These are phyloP conservation scores for Drosophila histrio DNA, from an alignment of 2,888 invertebrate species.

Conservation along the genomic window DNA sequence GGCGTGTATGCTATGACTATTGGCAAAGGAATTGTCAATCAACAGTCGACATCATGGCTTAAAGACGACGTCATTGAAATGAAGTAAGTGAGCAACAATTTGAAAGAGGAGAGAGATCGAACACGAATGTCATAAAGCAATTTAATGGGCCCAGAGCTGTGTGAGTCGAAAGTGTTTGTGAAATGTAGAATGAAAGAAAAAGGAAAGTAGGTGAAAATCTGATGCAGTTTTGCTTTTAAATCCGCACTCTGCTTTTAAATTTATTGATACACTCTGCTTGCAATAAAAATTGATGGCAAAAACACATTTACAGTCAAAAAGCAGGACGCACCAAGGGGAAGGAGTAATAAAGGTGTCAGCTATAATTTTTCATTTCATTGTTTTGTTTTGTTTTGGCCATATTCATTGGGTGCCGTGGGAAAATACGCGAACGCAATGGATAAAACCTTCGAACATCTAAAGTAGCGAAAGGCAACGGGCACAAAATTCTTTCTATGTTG, in stretches of 20 bases:
- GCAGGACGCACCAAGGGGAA: conserved; percentile 6
- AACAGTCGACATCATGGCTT: conserved; percentile 2
- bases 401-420: conserved; percentile 39
- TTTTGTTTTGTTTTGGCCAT: conserved; percentile 49
- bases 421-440: conserved; percentile 59
- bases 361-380: conserved; percentile 80
- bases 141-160: conserved; percentile 39
- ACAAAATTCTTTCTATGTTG: conserved; percentile 55
- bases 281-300: conserved; percentile 78
- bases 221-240: conserved; percentile 64
- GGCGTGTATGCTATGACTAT: conserved; percentile 1
- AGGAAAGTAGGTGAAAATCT: not conserved
- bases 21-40: conserved; percentile 21
- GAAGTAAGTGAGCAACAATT: conserved; percentile 37
- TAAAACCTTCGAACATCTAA: conserved; percentile 55
- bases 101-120: conserved; percentile 2
- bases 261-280: conserved; percentile 77
- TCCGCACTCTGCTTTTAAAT: conserved; percentile 67
- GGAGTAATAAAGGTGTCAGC: conserved; percentile 31
- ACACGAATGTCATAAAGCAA: conserved; percentile 52
- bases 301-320: conserved; percentile 63
- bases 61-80: conserved; percentile 10
- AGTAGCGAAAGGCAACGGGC: conserved; percentile 50
- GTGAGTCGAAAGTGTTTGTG: not conserved
- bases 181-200: not conserved